phyloP scores from a whole-genome alignment of 2,888 invertebrate genomes.

The Uropetala carovei region DNA sequence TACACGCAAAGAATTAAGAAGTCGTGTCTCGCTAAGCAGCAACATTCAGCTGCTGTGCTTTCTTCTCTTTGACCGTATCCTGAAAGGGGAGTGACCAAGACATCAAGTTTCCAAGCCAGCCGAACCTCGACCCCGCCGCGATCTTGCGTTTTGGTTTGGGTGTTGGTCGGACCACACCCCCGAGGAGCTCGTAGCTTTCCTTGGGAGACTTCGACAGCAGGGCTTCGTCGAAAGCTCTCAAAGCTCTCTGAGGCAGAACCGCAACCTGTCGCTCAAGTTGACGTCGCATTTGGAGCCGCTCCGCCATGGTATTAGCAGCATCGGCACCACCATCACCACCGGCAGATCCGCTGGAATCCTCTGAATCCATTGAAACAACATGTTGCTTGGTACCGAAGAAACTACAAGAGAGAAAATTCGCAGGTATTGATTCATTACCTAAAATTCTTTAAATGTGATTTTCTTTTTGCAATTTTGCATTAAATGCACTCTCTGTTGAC shows the following conservation, averaged over 20 bases:
- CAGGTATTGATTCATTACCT: no score
- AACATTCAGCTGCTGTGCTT: conserved; percentile 37
- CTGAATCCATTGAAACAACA: neutral
- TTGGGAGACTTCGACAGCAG: conserved; percentile 76
- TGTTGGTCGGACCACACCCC: neutral
- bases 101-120: conserved; percentile 5
- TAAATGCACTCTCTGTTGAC: no score
- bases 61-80: neutral
- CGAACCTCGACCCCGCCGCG: neutral
- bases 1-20: neutral
- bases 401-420: neutral
- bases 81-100: neutral
- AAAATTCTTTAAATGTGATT: no score
- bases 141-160: conserved; percentile 10
- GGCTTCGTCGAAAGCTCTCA: conserved; percentile 81
- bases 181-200: conserved; percentile 53
- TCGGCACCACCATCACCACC: conserved; percentile 42
- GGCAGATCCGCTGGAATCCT: conserved; percentile 48
- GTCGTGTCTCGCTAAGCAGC: neutral
- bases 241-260: conserved; percentile 79
- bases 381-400: conserved; percentile 48
- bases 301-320: conserved; percentile 68
- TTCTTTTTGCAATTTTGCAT: no score
- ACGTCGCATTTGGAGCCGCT: conserved; percentile 71
- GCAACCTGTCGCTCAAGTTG: conserved; percentile 71